These are phyloP conservation scores for Plebejus melissa DNA, from an alignment of 2,888 invertebrate genomes.

Conservation along the genomic window DNA sequence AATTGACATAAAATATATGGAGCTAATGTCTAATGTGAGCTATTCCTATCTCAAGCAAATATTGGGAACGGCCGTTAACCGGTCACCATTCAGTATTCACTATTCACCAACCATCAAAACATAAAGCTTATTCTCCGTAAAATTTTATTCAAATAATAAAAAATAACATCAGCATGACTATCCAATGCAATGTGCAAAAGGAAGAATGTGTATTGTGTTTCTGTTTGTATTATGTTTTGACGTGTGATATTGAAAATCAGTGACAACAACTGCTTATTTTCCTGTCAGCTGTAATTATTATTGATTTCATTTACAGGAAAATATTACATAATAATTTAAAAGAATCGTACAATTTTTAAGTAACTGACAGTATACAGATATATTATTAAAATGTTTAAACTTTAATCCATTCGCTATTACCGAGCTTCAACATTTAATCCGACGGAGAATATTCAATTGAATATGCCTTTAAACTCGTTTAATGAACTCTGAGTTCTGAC, in stretches of 20 bases:
- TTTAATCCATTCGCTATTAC: neutral
- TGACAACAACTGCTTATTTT: neutral
- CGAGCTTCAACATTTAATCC: neutral
- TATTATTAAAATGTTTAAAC: neutral
- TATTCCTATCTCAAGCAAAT: too few relatives aligned
- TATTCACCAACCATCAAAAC: neutral
- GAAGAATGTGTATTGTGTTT: neutral
- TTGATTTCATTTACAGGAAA: too few relatives aligned
- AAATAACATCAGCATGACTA: neutral
- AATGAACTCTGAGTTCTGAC: slow-evolving; percentile 13
- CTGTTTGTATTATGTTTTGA: neutral
- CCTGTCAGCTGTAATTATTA: too few relatives aligned
- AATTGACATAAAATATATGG: too few relatives aligned
- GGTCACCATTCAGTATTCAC: neutral
- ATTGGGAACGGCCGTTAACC: neutral
- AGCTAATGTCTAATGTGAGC: too few relatives aligned
- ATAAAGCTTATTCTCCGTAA: neutral
- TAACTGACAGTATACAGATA: too few relatives aligned
- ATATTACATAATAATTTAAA: too few relatives aligned
- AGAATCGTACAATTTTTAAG: too few relatives aligned
- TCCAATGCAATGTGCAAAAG: neutral
- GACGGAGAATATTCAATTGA: neutral
- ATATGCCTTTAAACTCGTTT: slow-evolving; percentile 4
- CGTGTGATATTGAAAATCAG: neutral
- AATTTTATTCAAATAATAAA: neutral